These are phyloP conservation scores for Chauna torquata DNA, from an alignment of 2,113 vertebrate species.

Conservation along the genomic window DNA sequence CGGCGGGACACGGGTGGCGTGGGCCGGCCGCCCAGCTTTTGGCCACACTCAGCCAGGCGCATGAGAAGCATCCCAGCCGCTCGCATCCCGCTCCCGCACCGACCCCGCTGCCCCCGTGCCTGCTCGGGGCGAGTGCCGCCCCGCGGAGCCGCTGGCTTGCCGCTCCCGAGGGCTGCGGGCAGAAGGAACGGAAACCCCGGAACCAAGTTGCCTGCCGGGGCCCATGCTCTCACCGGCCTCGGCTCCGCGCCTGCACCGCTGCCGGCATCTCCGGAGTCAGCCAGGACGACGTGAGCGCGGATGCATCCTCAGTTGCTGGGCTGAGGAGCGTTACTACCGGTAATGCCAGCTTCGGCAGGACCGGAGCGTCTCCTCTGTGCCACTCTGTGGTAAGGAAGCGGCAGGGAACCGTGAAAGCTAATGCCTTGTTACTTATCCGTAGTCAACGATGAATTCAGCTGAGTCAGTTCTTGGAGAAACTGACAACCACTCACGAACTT, in stretches of 20 bases:
- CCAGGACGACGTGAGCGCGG: background rate
- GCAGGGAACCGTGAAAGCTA: background rate
- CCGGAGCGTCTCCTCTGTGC: background rate
- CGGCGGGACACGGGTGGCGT: background rate
- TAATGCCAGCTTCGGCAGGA: background rate
- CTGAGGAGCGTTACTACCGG: too few relatives aligned
- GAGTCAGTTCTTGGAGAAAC: background rate
- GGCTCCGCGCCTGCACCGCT: rapidly evolving
- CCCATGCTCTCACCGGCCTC: rapidly evolving
- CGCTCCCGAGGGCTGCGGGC: too few relatives aligned
- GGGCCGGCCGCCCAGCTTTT: rapidly evolving
- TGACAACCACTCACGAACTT: background rate
- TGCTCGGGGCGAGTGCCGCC: too few relatives aligned
- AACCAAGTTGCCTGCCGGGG: background rate
- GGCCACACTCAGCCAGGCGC: background rate
- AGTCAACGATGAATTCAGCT: background rate
- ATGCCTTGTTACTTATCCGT: background rate
- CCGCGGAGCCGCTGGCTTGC: too few relatives aligned
- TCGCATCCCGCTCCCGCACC: too few relatives aligned
- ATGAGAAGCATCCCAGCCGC: background rate
- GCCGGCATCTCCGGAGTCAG: background rate
- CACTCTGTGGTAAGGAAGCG: background rate
- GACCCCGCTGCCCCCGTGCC: too few relatives aligned
- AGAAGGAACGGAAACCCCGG: background rate
- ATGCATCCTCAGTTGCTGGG: background rate